A percentile compares a stretch with the other conserved stretches of the same genome.
Evolutionary conservation across 2,888 invertebrate genomes (phyloP).

Genomic region (Tigriopus californicus): DNA sequence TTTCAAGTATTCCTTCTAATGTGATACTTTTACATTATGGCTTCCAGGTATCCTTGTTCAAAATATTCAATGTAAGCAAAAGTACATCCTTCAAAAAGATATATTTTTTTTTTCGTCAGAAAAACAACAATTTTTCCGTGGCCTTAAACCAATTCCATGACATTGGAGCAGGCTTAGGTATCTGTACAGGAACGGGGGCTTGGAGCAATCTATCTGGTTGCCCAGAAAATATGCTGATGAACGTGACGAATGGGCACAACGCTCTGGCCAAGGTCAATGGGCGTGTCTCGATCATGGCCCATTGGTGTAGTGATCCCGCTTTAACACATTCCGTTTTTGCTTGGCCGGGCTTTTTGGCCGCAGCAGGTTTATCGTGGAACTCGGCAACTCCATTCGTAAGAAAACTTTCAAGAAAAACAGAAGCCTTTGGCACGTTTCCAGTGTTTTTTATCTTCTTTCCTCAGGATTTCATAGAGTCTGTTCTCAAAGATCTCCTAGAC

Average conservation of each 20-base stretch:
- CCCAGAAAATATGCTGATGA: background rate
- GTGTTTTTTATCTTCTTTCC: too few species aligned
- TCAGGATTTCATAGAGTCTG: too few species aligned
- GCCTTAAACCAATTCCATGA: background rate
- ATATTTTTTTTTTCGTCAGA: background rate
- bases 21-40: background rate
- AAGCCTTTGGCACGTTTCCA: too few species aligned
- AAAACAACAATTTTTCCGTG: background rate
- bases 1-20: background rate
- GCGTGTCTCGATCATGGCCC: constrained; percentile 7
- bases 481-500: too few species aligned
- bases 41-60: background rate
- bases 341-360: background rate
- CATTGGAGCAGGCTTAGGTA: background rate
- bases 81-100: background rate
- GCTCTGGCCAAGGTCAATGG: background rate
- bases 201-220: constrained; percentile 7
- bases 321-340: constrained; percentile 8
- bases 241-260: background rate
- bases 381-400: too few species aligned
- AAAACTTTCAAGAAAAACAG: too few species aligned
- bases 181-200: constrained; percentile 6
- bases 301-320: constrained; percentile 6
- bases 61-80: background rate
- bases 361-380: background rate